These are phyloP conservation scores for Brachypteracias leptosomus DNA, from an alignment of 2,113 vertebrate species.

Conservation along the genomic window DNA sequence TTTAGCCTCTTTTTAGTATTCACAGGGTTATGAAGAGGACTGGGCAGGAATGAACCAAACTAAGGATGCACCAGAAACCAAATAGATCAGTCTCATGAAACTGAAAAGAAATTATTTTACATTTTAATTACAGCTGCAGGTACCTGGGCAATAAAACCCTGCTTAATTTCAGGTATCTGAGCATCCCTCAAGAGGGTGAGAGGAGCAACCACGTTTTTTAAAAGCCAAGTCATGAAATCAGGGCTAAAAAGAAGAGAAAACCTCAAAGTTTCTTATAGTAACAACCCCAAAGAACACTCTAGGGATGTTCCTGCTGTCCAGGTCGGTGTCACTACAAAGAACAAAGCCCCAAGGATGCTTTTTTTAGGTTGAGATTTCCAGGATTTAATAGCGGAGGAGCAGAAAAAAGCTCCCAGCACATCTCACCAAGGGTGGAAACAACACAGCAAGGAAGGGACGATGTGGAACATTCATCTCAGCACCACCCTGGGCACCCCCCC, in stretches of 20 bases:
- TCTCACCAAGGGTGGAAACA: accelerated
- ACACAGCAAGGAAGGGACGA: accelerated
- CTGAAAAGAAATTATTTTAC: neutral
- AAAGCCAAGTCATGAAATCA: neutral
- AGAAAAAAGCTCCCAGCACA: neutral
- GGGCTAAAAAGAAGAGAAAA: neutral
- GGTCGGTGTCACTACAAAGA: neutral
- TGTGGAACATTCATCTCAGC: neutral
- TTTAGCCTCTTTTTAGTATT: neutral
- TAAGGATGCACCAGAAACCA: neutral
- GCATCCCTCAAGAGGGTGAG: neutral
- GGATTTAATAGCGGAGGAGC: neutral
- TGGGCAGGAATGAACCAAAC: neutral
- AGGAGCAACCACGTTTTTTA: neutral
- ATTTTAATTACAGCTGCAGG: neutral
- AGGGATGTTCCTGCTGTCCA: neutral
- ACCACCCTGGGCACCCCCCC: accelerated
- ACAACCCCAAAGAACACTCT: neutral
- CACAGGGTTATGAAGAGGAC: neutral
- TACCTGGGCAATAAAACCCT: neutral
- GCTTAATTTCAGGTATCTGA: neutral
- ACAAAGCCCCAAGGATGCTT: neutral
- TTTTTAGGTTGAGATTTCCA: neutral
- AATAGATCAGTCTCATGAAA: neutral
- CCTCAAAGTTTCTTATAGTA: neutral